These are phyloP conservation scores for Cyprinodon brontotheroides DNA, from an alignment of 2,113 vertebrate species.

Conservation along the genomic window DNA sequence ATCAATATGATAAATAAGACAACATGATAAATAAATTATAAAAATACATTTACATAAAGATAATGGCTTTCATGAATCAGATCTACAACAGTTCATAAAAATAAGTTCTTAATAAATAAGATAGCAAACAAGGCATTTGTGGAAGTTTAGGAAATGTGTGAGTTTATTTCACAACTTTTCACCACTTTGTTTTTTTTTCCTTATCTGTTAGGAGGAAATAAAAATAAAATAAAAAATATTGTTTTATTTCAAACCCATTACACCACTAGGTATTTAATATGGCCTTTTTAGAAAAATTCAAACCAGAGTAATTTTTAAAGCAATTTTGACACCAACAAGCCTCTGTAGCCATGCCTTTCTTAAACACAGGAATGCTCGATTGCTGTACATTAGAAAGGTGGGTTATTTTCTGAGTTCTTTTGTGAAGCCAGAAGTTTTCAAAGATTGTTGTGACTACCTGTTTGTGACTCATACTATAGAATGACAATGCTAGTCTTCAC, in stretches of 20 bases:
- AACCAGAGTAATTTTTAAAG: no score
- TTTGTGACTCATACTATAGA: no score
- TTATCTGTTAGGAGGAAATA: background rate
- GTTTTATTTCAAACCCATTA: background rate
- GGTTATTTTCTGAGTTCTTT: no score
- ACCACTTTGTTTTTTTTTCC: background rate
- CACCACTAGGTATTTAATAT: background rate
- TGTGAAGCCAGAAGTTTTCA: no score
- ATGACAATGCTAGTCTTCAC: no score
- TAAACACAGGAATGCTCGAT: background rate
- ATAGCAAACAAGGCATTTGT: no score
- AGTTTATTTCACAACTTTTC: background rate
- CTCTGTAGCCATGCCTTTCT: background rate
- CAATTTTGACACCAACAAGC: background rate
- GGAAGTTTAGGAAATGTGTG: no score
- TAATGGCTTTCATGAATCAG: background rate
- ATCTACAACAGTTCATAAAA: background rate
- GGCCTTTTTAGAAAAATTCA: background rate
- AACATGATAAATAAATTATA: background rate
- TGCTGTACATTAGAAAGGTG: no score
- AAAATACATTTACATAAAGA: background rate
- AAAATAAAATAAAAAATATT: background rate
- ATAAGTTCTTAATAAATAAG: no score
- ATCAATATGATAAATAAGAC: background rate
- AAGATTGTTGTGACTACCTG: no score